Evolutionary conservation across 2,113 vertebrate genomes (phyloP).

Genomic region (Loxodonta africana): DNA sequence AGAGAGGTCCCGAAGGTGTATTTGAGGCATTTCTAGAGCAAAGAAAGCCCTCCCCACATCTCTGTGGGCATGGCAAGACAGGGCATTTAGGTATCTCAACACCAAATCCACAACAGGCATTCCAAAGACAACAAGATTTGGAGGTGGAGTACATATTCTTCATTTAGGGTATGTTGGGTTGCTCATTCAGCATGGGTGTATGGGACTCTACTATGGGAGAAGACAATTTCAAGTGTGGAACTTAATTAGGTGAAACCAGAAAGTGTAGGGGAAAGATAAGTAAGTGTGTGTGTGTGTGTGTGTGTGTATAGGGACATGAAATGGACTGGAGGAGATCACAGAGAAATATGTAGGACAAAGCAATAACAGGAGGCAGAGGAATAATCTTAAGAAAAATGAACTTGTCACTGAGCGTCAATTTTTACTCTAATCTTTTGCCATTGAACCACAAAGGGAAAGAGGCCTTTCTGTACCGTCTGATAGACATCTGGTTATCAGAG

Average conservation of each 20-base stretch:
- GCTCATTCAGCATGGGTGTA: neutral
- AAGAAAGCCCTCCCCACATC: neutral
- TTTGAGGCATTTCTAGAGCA: neutral
- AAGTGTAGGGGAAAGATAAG: neutral
- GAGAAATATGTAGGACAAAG: neutral
- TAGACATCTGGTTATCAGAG: neutral
- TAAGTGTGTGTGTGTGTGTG: neutral
- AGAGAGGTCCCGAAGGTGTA: neutral
- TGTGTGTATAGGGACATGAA: neutral
- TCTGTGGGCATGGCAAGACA: neutral
- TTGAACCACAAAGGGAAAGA: neutral
- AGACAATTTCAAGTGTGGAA: neutral
- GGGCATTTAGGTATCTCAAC: rapidly evolving
- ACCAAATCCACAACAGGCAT: neutral
- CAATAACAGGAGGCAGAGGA: neutral
- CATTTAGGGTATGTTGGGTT: neutral
- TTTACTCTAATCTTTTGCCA: neutral
- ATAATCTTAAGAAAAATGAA: neutral
- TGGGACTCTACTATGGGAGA: neutral
- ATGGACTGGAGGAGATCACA: neutral
- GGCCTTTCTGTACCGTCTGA: neutral
- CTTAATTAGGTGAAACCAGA: neutral
- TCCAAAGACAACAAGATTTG: neutral
- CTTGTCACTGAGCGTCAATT: rapidly evolving
- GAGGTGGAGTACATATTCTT: neutral